Percentiles rank a stretch among this genome's conserved stretches.
phyloP scores from a whole-genome alignment of 2,797 vertebrate species.

The Oreonectes daqikongensis region DNA sequence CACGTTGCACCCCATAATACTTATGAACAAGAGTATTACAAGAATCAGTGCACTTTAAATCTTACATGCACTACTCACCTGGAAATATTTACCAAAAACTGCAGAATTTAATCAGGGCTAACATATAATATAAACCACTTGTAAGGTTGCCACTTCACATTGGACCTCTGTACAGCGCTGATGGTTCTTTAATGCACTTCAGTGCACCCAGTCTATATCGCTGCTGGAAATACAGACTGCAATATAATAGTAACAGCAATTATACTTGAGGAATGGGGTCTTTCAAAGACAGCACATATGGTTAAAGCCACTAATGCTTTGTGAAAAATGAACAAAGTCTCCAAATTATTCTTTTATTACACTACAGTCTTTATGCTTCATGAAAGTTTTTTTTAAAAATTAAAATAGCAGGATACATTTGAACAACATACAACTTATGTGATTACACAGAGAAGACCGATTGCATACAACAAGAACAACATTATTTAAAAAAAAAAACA shows the following conservation, averaged over 20 bases:
- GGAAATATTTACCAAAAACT: no score
- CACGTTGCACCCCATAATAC: not conserved
- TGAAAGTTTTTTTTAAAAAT: not conserved
- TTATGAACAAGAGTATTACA: not conserved
- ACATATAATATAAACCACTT: not conserved
- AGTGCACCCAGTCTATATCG: not conserved
- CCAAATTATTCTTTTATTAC: constrained; percentile 7
- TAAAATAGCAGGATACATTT: constrained; percentile 27
- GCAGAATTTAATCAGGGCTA: not conserved
- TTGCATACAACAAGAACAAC: constrained; percentile 23
- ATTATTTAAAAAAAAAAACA: no score
- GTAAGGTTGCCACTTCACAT: not conserved
- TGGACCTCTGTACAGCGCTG: not conserved
- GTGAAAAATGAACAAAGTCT: constrained; percentile 16
- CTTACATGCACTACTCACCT: not conserved
- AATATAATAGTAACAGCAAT: constrained; percentile 35
- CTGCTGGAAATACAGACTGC: constrained; percentile 5
- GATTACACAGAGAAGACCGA: constrained; percentile 30
- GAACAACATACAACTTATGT: constrained; percentile 31
- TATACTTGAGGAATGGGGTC: constrained; percentile 23
- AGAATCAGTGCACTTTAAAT: not conserved
- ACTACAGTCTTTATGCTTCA: not conserved
- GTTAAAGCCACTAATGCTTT: not conserved
- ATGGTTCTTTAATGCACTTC: constrained; percentile 24
- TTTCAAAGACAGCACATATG: not conserved